Evolutionary conservation across 2,797 vertebrate species (phyloP).

Genomic region (Hybognathus amarus): DNA sequence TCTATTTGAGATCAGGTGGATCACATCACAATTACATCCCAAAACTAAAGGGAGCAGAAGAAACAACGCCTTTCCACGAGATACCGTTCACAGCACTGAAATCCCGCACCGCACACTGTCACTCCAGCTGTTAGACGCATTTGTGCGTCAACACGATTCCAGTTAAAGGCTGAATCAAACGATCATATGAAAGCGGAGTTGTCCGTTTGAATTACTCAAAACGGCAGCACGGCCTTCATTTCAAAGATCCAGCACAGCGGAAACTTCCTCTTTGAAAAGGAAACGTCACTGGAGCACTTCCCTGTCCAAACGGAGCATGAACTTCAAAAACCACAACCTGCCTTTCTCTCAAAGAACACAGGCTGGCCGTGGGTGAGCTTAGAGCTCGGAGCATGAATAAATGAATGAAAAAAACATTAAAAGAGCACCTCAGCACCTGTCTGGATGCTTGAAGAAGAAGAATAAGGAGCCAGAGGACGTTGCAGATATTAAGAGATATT

Average conservation of each 20-base stretch:
- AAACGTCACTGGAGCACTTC: background rate
- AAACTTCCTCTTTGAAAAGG: constrained; percentile 1
- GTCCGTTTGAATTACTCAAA: constrained; percentile 12
- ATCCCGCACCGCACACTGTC: background rate
- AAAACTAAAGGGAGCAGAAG: background rate
- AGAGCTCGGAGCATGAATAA: constrained; percentile 40
- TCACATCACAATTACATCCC: background rate
- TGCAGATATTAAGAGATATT: constrained; percentile 20
- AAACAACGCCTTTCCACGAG: background rate
- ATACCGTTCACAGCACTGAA: background rate
- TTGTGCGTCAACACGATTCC: background rate
- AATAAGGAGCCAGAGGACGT: constrained; percentile 37
- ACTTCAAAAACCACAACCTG: constrained; percentile 59
- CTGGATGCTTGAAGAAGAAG: constrained; percentile 31
- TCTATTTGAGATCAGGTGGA: background rate
- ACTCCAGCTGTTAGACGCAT: constrained; percentile 31
- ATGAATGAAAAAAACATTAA: constrained; percentile 72
- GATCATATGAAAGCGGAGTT: constrained; percentile 17
- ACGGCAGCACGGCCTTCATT: background rate
- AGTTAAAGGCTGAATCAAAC: constrained; percentile 6
- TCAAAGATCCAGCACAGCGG: background rate
- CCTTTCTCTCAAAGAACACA: constrained; percentile 38
- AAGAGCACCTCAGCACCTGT: constrained; percentile 53
- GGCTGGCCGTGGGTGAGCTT: constrained; percentile 47
- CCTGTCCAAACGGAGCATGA: constrained; percentile 18